Evolutionary conservation across 1,140 invertebrate species (phyloP), one percentile per base, ranked within the genome.

Genomic region (Eciton burchellii): DNA sequence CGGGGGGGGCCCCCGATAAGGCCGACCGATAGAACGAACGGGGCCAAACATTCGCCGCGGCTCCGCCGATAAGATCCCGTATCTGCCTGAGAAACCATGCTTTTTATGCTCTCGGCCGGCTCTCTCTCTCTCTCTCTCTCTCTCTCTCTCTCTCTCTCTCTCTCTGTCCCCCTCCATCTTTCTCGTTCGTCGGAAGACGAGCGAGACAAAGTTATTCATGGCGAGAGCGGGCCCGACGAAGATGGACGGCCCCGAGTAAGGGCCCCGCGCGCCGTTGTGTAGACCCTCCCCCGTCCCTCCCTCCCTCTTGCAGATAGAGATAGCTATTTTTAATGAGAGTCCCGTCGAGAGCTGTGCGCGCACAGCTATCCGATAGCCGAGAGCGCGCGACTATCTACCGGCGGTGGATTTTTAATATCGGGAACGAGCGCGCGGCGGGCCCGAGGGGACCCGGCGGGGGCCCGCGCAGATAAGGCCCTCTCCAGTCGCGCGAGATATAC

Each of bases 261-360:
- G 77, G 59, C 62, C 63, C 84, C 68, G 86, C 68, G 66, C 72
- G 83, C 83, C 74, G 85, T 82, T 88, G 88, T 87, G 83, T 84
- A 82, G 90, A 89, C 89, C 35, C 35, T 35, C 89, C 88, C 82
- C 83, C 57, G 8, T 21, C 57, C 41, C 43, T 82, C 81, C 71
- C 21, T 35, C 6, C 35, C 35, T 35, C 35, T 35, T 35, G 63
- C 86, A 88, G 90, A 92, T 91, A 90, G 90, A 92, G 91, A 93
- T 92, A 92, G 91, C 91, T 92, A 89, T 92, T 92, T 93, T 92
- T 92, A 91, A 92, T 93, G 88, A 89, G 90, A 85, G 87, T 90
- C 91, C 82, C 89, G 88, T 88, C 86, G 88, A 93, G 60, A 49
- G 59, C 59, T n/a, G 21, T 16, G 63, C 19, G 90, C 85, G 86